Percentiles rank a stretch among this genome's conserved stretches.
Evolutionary conservation across 2,888 invertebrate genomes (phyloP).

Genomic region (Plebejus anna): DNA sequence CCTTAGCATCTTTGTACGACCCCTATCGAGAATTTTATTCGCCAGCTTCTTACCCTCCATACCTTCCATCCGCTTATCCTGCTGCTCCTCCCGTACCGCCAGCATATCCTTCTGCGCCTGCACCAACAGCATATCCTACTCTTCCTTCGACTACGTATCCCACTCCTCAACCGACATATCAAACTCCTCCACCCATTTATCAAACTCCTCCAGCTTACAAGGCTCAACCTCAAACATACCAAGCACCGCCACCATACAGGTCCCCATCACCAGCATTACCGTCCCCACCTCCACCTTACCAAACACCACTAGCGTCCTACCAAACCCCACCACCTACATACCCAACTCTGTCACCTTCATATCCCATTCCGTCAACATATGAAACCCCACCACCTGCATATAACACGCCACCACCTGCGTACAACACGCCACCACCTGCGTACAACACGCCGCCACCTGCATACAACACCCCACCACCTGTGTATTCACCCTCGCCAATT

Average conservation of each 20-base stretch:
- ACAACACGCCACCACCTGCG: background rate
- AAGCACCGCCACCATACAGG: conserved; percentile 10
- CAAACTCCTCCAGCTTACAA: conserved; percentile 31
- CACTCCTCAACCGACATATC: conserved; percentile 23
- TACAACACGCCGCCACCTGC: background rate
- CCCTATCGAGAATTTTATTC: conserved; percentile 28
- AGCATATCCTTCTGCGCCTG: conserved; percentile 37
- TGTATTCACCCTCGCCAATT: conserved; percentile 4
- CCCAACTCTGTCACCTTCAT: conserved; percentile 32
- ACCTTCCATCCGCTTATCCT: background rate
- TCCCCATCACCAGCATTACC: background rate
- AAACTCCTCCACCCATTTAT: conserved; percentile 33
- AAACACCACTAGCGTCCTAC: conserved; percentile 23
- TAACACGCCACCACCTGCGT: background rate
- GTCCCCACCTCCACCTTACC: conserved; percentile 28
- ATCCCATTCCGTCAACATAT: background rate
- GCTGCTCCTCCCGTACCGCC: conserved; percentile 34
- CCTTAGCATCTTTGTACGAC: conserved; percentile 10
- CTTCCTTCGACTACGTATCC: background rate
- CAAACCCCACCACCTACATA: conserved; percentile 35
- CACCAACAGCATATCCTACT: conserved; percentile 11
- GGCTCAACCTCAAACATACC: conserved; percentile 31
- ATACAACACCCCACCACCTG: conserved; percentile 10
- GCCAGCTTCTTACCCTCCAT: conserved; percentile 29
- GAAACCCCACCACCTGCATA: background rate